Base-by-base conservation (phyloP, 2,797 vertebrate genomes). In the Buceros bicornis region DNA sequence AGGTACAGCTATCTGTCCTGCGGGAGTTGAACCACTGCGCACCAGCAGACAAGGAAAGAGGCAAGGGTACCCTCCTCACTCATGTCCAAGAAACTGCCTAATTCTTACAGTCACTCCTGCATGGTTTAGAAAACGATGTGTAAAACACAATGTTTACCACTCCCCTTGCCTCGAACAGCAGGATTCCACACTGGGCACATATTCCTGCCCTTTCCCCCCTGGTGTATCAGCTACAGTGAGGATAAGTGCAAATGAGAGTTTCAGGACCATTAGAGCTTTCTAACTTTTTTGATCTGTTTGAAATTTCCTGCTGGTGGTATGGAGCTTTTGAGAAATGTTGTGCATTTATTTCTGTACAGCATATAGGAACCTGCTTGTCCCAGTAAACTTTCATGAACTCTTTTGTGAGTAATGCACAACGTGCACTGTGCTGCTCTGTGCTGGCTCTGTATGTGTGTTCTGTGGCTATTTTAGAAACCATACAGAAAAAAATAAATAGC, bases 191-290 rank as follows among this genome's bases (percentile, higher is more conserved):
- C 26, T 6, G 18, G 22, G 19, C 19, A 69, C 6, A 6, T 51
- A 58, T 47, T 64, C 19, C 29, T 57, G 11, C 8, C n/a, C 6
- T 9, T 79, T 73, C 8, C 13, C 5, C 24, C 1, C 1, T 1
- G 1, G 13, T 0, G 0, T 65, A 40, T 33, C 51, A 58, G 22
- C 56, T 48, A 33, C 33, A 40, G 13, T 8, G 14, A 73, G 15
- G 19, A 14, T 48, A 83, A 62, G 22, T 20, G 40, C 14, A 82
- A 58, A 42, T 16, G 17, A 79, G 70, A 56, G 43, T 11, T 58
- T 19, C 31, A 69, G 20, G 24, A 78, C 37, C 18, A 42, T 57
- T 20, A 77, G 21, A 66, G 16, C 9, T 42, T 67, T 48, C 21
- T 28, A 72, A 13, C 15, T 24, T 61, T 35, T 62, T 69, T 13